Percentiles rank a stretch among this genome's conserved stretches.
phyloP scores from a whole-genome alignment of 35 echinoderm and acorn worm genomes.

The Apostichopus californicus region DNA sequence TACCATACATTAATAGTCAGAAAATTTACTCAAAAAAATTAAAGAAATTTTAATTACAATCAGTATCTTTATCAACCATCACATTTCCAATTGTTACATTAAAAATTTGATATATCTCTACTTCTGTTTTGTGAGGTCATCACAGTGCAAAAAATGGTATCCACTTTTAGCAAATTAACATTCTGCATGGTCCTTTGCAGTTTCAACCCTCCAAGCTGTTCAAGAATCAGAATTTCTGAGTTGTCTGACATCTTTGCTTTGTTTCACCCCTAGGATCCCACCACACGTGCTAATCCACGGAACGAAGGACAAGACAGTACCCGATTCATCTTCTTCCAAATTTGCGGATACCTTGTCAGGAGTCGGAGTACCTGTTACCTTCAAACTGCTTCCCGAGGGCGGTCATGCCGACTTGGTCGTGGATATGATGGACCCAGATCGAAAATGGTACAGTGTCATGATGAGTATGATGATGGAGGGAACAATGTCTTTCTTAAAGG shows the following conservation, averaged over 20 bases:
- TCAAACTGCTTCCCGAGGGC: slow-evolving; percentile 58
- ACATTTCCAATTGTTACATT: no score
- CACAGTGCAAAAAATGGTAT: no score
- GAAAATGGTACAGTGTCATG: slow-evolving; percentile 62
- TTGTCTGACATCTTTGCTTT: background rate
- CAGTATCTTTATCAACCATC: no score
- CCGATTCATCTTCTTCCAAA: slow-evolving; percentile 46
- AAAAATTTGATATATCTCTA: no score
- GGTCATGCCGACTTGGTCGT: slow-evolving; percentile 68
- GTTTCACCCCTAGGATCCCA: slow-evolving; percentile 56
- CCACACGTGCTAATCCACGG: slow-evolving; percentile 78
- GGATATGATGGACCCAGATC: slow-evolving; percentile 69
- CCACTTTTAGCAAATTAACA: no score
- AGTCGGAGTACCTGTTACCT: slow-evolving; percentile 13
- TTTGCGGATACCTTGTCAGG: slow-evolving; percentile 55
- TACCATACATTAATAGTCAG: no score
- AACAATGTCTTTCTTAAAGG: background rate
- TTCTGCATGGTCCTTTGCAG: no score
- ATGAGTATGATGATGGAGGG: slow-evolving; percentile 47
- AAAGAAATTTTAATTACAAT: no score
- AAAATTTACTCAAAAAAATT: no score
- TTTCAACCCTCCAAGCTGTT: background rate
- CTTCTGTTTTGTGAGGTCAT: no score
- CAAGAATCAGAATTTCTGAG: background rate
- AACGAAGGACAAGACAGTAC: slow-evolving; percentile 49